These are phyloP conservation scores for Silurus lanzhouensis DNA, from an alignment of 2,797 vertebrate species.

Conservation along the genomic window DNA sequence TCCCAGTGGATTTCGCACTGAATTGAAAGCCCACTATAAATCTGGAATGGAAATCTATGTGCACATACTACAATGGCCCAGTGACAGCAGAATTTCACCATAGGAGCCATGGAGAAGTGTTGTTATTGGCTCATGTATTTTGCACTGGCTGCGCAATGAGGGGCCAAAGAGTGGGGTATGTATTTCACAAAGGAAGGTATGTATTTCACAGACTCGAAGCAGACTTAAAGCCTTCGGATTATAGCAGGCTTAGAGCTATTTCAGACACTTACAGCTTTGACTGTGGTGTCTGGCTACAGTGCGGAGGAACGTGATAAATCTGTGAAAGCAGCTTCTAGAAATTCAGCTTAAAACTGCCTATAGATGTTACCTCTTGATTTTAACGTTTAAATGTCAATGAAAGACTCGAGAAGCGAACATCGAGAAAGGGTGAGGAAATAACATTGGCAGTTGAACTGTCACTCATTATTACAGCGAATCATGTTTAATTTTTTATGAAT, in stretches of 20 bases:
- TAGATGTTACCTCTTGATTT: conserved; percentile 14
- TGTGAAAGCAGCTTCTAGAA: conserved; percentile 25
- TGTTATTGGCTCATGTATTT: conserved; percentile 41
- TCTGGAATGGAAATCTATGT: conserved; percentile 59
- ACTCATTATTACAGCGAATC: conserved; percentile 54
- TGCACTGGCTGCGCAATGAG: conserved; percentile 33
- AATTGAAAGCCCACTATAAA: conserved; percentile 60
- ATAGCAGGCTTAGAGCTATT: conserved; percentile 43
- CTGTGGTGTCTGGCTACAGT: conserved; percentile 26
- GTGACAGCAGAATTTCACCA: conserved; percentile 44
- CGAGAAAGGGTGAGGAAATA: conserved; percentile 16
- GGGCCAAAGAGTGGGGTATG: conserved; percentile 22
- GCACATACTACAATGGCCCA: conserved; percentile 52
- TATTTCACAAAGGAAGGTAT: conserved; percentile 45
- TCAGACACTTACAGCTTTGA: conserved; percentile 42
- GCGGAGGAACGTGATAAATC: conserved; percentile 36
- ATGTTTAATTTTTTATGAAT: conserved; percentile 52
- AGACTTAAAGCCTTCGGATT: conserved; percentile 40
- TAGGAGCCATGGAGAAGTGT: conserved; percentile 23
- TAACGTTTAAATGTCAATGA: conserved; percentile 13
- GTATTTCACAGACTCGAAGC: conserved; percentile 25
- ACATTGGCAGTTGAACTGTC: conserved; percentile 40
- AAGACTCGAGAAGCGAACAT: background rate
- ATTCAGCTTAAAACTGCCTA: conserved; percentile 7
- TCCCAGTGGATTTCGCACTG: conserved; percentile 61